Base-by-base conservation (phyloP, 1,140 invertebrate species). In the Melanaphis sacchari region DNA sequence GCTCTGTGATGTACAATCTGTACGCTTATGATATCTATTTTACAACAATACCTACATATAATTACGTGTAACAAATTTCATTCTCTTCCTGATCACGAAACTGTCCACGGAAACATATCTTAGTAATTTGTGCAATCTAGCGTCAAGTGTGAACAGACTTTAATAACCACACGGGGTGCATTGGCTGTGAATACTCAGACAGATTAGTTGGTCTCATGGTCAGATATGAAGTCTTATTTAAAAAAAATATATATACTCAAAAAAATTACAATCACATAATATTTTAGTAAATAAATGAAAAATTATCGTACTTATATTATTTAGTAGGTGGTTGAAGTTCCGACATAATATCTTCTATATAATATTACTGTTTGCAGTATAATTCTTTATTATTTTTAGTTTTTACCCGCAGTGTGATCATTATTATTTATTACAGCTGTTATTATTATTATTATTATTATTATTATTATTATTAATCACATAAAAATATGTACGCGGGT, bases 41-140 rank as follows among this genome's bases (percentile, higher is more conserved):
- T 87, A 87, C 26, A 38, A 38, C 76, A 82, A 82, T 82, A 82
- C 36, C 21, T 24, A 38, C n/a, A 38, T 24, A 43, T 91, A 91
- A 91, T 36, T 46, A 5, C 9, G 38, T 66, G 90, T 40, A 91
- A 66, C 54, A 31, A 66, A 91, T 91, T 41, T 36, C 31, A 46
- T 66, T 6, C 21, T 66, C 54, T 66, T 91, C 90, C 59, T 76
- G 59, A 54, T 90, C 52, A 26, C 88, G 24, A 38, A 54, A 90
- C 26, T 38, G 9, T 54, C 18, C 49, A 31, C 24, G 49, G 7
- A 40, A 43, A 43, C 66, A 66, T 22, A 91, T 43, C 54, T 7
- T 9, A 21, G 40, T 76, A n/a, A n/a, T 91, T 22, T 91, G 54
- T 43, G 90, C 21, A 66, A 91, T 76, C 26, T 91, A 66, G 54